Percentiles rank a stretch among this genome's conserved stretches.
These are phyloP conservation scores for Zaprionus gabonicus DNA, from an alignment of 1,140 invertebrate genomes.

Conservation along the genomic window DNA sequence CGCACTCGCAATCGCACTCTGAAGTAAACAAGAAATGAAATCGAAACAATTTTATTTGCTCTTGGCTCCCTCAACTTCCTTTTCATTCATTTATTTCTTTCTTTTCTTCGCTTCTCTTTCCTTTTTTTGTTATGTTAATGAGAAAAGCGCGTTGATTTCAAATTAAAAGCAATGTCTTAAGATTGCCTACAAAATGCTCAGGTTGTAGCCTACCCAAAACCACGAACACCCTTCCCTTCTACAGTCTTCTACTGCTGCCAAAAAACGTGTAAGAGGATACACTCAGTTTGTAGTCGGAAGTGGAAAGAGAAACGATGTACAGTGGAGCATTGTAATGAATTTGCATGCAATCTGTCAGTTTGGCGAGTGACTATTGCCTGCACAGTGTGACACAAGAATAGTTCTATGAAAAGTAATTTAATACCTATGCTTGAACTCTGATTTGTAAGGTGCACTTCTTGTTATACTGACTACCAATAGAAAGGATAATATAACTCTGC, in stretches of 20 bases:
- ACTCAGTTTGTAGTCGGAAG: background rate
- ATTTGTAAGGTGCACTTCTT: no score
- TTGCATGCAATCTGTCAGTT: background rate
- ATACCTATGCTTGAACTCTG: no score
- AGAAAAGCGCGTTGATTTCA: constrained; percentile 20
- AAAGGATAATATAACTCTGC: no score
- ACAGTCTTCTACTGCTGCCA: background rate
- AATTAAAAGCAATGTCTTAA: constrained; percentile 25
- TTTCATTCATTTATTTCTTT: constrained; percentile 33
- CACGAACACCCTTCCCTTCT: no score
- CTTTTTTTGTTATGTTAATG: constrained; percentile 63
- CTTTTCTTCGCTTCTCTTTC: background rate
- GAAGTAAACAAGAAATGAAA: constrained; percentile 53
- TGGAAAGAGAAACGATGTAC: background rate
- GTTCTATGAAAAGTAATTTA: background rate
- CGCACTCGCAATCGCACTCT: constrained; percentile 16
- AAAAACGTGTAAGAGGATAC: background rate
- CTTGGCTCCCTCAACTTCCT: constrained; percentile 41
- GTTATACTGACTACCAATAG: no score
- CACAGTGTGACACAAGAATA: no score
- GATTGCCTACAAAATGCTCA: constrained; percentile 22
- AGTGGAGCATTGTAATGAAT: background rate
- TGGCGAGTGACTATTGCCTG: no score
- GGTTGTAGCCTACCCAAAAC: background rate
- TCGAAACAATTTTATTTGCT: constrained; percentile 66